Evolutionary conservation across 2,113 vertebrate species (phyloP), one percentile per base, ranked within the genome.

Genomic region (Amia ocellicauda): DNA sequence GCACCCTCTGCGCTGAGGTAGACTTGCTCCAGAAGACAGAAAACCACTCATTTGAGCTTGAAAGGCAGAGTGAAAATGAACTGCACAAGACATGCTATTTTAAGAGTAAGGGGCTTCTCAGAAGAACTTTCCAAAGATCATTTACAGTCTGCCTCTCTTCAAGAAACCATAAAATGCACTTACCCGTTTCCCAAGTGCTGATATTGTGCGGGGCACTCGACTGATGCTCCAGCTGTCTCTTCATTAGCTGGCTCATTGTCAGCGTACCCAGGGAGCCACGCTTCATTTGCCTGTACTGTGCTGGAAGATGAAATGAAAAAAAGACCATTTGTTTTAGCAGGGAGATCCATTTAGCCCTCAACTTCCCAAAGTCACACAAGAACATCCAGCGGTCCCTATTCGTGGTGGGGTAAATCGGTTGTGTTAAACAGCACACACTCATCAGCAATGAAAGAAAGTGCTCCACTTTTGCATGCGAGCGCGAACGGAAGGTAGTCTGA

Each of bases 191-290:
- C 97, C 97, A 97, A 73, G 85, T 98, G 91, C 92, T 95, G 91
- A 98, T 94, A 91, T 95, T 97, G 83, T 97, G 95, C 19, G 95
- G 96, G 47, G 94, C 93, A 62, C 95, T 98, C 88, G 94, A 97
- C 78, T 99, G 97, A 78, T 98, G 96, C 77, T 98, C 97, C 83
- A 98, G 91, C 87, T 99, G 96, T 61, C 92, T 91, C 91, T 97
- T 99, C 95, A 97, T 96, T 72, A 98, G 85, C 84, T 98, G 97
- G 80, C 93, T 95, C 95, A 98, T 94, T 77, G 94, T 96, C 80
- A 98, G 87, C 78, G 94, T 91, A 75, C 97, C 96, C 86, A 99
- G 81, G 71, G 95, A 98, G 76, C 93, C 96, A 81, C 96, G 93
- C 89, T 99, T 97, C 89, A 91, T 94, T 84, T 97, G 95, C 75